Percentiles rank a stretch among this genome's conserved stretches.
Conservation (phyloP, 2,888 invertebrate species). For the Globia sparganii region DNA sequence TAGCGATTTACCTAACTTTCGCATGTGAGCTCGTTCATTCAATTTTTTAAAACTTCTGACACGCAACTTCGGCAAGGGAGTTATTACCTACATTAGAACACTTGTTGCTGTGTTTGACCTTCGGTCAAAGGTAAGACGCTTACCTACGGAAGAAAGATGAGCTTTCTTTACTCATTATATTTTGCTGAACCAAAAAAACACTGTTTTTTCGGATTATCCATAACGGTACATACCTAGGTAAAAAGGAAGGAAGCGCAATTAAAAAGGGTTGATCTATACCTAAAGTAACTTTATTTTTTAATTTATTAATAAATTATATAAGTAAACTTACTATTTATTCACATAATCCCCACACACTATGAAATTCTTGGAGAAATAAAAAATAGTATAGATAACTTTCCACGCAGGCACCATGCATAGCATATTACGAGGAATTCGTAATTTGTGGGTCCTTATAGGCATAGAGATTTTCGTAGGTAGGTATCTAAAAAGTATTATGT, state of each 20-base stretch:
- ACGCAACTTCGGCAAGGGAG: not conserved
- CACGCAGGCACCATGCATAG: not conserved
- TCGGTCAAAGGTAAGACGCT: not conserved
- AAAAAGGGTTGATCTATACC: not conserved
- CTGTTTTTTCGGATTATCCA: not conserved
- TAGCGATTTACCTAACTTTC: not conserved
- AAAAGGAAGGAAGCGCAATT: not conserved
- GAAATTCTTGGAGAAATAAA: not conserved
- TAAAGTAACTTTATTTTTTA: not conserved
- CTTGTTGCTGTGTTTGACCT: not conserved
- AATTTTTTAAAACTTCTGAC: not conserved
- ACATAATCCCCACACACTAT: not conserved
- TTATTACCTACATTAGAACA: not conserved
- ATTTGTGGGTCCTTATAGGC: not conserved
- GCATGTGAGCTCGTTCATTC: not conserved
- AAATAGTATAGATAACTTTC: not conserved
- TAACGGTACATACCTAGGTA: not conserved
- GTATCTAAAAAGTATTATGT: no score
- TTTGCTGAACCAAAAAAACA: not conserved
- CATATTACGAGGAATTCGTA: not conserved
- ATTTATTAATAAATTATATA: not conserved
- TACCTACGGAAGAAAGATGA: not conserved
- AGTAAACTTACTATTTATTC: no score
- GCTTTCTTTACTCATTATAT: not conserved
- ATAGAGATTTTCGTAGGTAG: not conserved